Evolutionary conservation across 2,113 vertebrate species (phyloP), one percentile per base, ranked within the genome.

Genomic region (Pteronura brasiliensis): DNA sequence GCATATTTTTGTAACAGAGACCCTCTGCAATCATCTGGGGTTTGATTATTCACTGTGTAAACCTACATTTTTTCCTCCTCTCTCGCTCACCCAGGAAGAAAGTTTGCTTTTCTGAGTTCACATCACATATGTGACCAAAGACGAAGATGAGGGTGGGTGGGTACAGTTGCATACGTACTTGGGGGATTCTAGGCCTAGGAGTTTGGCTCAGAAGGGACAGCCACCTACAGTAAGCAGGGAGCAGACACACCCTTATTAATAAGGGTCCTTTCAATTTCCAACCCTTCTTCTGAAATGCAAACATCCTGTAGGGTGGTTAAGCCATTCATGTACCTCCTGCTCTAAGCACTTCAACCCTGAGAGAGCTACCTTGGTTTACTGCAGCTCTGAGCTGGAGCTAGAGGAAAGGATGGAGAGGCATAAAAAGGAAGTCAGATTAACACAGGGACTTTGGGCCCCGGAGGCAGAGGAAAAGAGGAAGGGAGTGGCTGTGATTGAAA

Each of bases 181-280:
- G 25, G 61, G n/a, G 83, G 71, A 83, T 83, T 93, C 59, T 31
- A 69, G 27, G 82, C 59, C 80, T 25, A 55, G 47, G 7, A 7
- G 63, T 59, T 83, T 85, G 67, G 77, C 84, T 96, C 61, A 18
- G n/a, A 85, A 86, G 69, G 57, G 72, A 52, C 31, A 84, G 47
- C 12, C 59, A 88, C 57, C 63, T 55, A 17, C 12, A 25, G 39
- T 9, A 65, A 79, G 69, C 52, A 88, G 93, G 65, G 36, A 52
- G n/a, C 42, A 63, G 1, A 90, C 47, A 27, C 15, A 34, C 47
- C 17, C n/a, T 72, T 44, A 15, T 79, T 85, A 90, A 87, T 42
- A 34, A 97, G 63, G 55, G 31, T n/a, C n/a, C 44, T 79, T 96
- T 96, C 79, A 88, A 96, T 90, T 90, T 81, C 69, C 7, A 87